Evolutionary conservation across 1,140 invertebrate genomes (phyloP), one percentile per base, ranked within the genome.

Genomic region (Achroia grisella): DNA sequence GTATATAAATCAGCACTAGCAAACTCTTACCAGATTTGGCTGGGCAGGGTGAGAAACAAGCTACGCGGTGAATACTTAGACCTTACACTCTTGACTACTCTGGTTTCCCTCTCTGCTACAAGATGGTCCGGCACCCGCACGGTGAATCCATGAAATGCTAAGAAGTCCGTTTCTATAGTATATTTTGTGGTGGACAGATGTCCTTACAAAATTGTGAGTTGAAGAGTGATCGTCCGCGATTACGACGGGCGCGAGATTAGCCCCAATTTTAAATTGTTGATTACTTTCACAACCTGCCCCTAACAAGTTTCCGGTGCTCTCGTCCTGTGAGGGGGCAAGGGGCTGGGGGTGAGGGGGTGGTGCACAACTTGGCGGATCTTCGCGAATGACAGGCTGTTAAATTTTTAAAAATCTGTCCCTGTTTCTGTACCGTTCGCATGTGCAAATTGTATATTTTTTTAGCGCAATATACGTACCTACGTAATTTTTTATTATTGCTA

Each of bases 191-290:
- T 37, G 35, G 35, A 23, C 15, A 15, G 17, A 75, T 78, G 71
- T 23, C 71, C 58, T 68, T 44, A 57, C 42, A 50, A 50, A 46
- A 28, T 33, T 17, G 10, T 39, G 35, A 60, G 50, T 52, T 41
- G 56, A 61, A 71, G 74, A 78, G 47, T 67, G 70, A 78, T 78
- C 52, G 61, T 52, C 17, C 49, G 41, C 59, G 64, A 78, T 78
- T 75, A 77, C 56, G 49, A 39, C 53, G 48, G 49, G 55, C 54
- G 48, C 41, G 47, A 67, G 71, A 75, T 77, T 75, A 80, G 73
- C 59, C 63, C 60, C 73, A 77, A 76, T 76, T 80, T 80, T 71
- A 78, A 77, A 80, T 76, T 74, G 76, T 77, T 76, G 74, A 80
- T 44, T 44, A 44, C 42, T 44, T 44, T 44, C 56, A 43, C 56